These are phyloP conservation scores for Dexiosoma caninum DNA, from an alignment of 2,888 invertebrate species.

Conservation along the genomic window DNA sequence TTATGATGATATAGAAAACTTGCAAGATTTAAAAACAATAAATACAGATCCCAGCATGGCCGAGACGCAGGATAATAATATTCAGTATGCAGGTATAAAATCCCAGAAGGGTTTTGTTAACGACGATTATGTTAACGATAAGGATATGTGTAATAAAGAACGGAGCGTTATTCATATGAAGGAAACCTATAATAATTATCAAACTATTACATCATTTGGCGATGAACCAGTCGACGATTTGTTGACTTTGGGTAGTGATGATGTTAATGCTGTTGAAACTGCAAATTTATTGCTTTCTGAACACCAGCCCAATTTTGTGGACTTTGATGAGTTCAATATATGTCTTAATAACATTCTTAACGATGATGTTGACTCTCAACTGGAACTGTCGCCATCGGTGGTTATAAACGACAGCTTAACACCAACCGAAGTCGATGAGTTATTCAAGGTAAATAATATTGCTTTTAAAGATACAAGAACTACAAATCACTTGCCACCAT, in stretches of 20 bases:
- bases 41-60: conserved; percentile 65
- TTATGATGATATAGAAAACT: conserved; percentile 67
- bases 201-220: conserved; percentile 39
- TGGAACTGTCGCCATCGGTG: conserved; percentile 53
- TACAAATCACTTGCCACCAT: conserved; percentile 34
- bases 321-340: conserved; percentile 74
- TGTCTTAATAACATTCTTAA: conserved; percentile 72
- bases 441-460: conserved; percentile 57
- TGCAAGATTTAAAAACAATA: conserved; percentile 54
- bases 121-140: conserved; percentile 49
- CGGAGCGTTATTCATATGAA: not conserved
- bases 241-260: conserved; percentile 56
- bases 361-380: conserved; percentile 68
- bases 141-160: not conserved
- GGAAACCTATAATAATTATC: conserved; percentile 24
- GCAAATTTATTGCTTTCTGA: conserved; percentile 71
- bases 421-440: conserved; percentile 41
- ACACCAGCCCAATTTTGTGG: conserved; percentile 70
- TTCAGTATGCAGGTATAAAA: conserved; percentile 43
- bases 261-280: conserved; percentile 66
- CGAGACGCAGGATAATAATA: conserved; percentile 70
- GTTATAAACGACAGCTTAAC: conserved; percentile 47
- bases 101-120: conserved; percentile 44
- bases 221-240: conserved; percentile 64
- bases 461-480: conserved; percentile 26